Evolutionary conservation across 2,113 vertebrate genomes (phyloP).

Genomic region (Nannospalax galili): DNA sequence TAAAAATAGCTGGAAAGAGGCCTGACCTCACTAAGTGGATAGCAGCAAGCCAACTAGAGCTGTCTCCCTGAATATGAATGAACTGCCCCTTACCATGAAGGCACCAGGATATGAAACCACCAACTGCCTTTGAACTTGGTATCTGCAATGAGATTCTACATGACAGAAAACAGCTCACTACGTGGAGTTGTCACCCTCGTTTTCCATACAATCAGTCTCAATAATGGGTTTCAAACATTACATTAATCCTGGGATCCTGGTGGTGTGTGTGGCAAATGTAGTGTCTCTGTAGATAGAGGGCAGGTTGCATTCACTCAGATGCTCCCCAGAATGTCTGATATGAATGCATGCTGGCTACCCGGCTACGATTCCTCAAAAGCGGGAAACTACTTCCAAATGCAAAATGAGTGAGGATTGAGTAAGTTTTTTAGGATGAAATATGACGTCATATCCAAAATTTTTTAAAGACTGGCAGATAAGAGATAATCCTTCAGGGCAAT

Average conservation of each 20-base stretch:
- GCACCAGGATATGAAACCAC: background rate
- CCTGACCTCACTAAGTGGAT: background rate
- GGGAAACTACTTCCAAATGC: background rate
- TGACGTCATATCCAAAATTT: background rate
- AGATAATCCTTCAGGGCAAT: background rate
- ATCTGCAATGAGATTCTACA: background rate
- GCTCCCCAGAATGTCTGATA: background rate
- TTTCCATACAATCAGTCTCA: background rate
- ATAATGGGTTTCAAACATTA: slow-evolving; percentile 49
- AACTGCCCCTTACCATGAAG: background rate
- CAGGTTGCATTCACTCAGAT: background rate
- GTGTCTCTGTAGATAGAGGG: background rate
- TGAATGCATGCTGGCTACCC: background rate
- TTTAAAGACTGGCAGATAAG: background rate
- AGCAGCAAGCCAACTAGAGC: background rate
- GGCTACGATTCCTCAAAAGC: background rate
- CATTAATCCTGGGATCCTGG: background rate
- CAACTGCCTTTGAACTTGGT: background rate
- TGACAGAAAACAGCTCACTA: background rate
- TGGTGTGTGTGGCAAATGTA: background rate
- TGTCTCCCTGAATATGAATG: background rate
- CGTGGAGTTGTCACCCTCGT: background rate
- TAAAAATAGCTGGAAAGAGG: slow-evolving; percentile 65
- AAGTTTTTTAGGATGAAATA: background rate
- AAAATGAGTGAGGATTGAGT: background rate